phyloP scores from a whole-genome alignment of 2,888 invertebrate species.

The Creontiades dilutus region DNA sequence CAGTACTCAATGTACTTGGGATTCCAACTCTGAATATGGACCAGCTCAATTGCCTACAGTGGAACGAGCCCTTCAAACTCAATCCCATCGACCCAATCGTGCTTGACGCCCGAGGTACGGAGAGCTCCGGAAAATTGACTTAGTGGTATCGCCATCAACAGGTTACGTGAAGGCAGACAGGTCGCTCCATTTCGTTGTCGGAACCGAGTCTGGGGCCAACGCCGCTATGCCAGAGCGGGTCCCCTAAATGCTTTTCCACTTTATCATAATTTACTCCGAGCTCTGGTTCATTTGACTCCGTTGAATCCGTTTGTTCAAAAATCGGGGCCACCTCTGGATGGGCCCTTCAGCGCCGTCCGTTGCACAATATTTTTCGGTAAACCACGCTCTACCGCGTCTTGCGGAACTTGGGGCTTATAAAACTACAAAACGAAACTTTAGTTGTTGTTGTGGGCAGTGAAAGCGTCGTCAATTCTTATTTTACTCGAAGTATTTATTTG shows the following conservation, averaged over 20 bases:
- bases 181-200: background rate
- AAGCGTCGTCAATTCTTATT: background rate
- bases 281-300: slow-evolving; percentile 39
- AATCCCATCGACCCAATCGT: too few relatives aligned
- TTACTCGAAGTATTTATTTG: too few relatives aligned
- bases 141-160: background rate
- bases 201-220: background rate
- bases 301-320: slow-evolving; percentile 18
- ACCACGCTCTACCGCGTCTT: slow-evolving; percentile 10
- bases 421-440: slow-evolving; percentile 4
- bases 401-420: slow-evolving; percentile 16
- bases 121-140: too few relatives aligned
- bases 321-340: slow-evolving; percentile 39
- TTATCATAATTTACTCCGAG: slow-evolving; percentile 36
- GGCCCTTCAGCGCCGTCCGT: background rate
- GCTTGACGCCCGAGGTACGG: too few relatives aligned
- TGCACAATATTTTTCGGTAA: slow-evolving; percentile 36
- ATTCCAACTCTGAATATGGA: too few relatives aligned
- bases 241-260: slow-evolving; percentile 22
- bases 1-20: too few relatives aligned
- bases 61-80: too few relatives aligned
- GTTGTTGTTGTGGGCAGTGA: background rate
- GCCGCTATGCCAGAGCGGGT: background rate
- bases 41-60: too few relatives aligned
- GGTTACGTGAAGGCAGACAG: background rate